Evolutionary conservation across 30 jellyfish, hydroid and myxozoan species (phyloP).

Genomic region (Hydractinia echinata): DNA sequence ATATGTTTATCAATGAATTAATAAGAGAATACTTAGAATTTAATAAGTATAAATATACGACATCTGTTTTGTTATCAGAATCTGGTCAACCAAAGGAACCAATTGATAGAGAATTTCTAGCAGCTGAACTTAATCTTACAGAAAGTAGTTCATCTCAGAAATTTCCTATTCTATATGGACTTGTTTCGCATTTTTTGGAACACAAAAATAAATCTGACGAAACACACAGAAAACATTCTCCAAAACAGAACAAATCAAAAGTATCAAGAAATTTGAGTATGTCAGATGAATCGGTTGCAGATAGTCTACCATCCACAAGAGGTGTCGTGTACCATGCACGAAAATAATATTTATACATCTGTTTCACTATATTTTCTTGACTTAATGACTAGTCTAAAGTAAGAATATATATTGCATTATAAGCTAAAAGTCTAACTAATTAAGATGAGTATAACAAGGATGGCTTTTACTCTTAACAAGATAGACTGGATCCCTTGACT

Average conservation of each 20-base stretch:
- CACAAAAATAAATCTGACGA: neutral
- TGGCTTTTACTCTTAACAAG: too few species aligned
- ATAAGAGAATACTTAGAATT: constrained; percentile 82
- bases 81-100: constrained; percentile 83
- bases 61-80: constrained; percentile 75
- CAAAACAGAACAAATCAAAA: neutral
- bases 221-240: neutral
- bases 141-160: constrained; percentile 32
- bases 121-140: constrained; percentile 56
- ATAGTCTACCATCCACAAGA: neutral
- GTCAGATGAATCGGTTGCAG: neutral
- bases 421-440: too few species aligned
- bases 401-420: too few species aligned
- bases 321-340: neutral
- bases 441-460: too few species aligned
- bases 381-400: too few species aligned
- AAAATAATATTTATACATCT: neutral
- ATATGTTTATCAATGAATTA: constrained; percentile 72
- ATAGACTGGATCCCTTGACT: too few species aligned
- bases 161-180: constrained; percentile 64
- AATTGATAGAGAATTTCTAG: constrained; percentile 58
- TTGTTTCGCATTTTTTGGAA: constrained; percentile 54
- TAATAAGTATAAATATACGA: constrained; percentile 73
- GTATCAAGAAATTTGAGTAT: neutral
- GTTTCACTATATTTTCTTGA: too few species aligned